These are phyloP conservation scores for Ophioninae sp. DNA, from an alignment of 2,888 invertebrate genomes.

Conservation along the genomic window DNA sequence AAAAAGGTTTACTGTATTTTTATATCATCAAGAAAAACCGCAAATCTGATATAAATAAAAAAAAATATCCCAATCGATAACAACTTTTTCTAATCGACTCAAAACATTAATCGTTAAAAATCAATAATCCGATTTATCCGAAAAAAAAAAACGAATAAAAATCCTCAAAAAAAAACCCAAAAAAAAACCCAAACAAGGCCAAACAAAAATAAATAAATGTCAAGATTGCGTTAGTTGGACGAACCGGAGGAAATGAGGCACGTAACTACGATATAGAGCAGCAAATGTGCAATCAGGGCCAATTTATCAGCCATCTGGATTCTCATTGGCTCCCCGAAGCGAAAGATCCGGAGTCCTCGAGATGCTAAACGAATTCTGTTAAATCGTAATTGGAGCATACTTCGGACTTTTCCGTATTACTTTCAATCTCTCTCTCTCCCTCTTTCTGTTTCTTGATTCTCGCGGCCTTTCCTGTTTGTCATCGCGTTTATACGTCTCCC, in stretches of 20 bases:
- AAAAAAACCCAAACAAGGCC: too few relatives aligned
- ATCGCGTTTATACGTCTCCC: slow-evolving; percentile 28
- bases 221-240: not conserved
- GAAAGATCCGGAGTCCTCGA: slow-evolving; percentile 56
- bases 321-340: slow-evolving; percentile 55
- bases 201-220: too few relatives aligned
- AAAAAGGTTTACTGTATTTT: too few relatives aligned
- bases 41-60: too few relatives aligned
- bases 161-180: too few relatives aligned
- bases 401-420: slow-evolving; percentile 42
- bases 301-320: slow-evolving; percentile 60
- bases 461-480: slow-evolving; percentile 34
- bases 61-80: too few relatives aligned
- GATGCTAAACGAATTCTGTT: slow-evolving; percentile 63
- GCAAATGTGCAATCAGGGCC: slow-evolving; percentile 49
- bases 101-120: too few relatives aligned
- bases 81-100: too few relatives aligned
- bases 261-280: slow-evolving; percentile 33
- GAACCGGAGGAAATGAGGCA: slow-evolving; percentile 19
- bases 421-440: slow-evolving; percentile 32
- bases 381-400: slow-evolving; percentile 62
- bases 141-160: too few relatives aligned
- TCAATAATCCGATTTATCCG: too few relatives aligned
- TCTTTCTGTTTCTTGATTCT: not conserved
- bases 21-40: too few relatives aligned